Evolutionary conservation across 2,888 invertebrate species (phyloP).

Genomic region (Drosophila koepferae): DNA sequence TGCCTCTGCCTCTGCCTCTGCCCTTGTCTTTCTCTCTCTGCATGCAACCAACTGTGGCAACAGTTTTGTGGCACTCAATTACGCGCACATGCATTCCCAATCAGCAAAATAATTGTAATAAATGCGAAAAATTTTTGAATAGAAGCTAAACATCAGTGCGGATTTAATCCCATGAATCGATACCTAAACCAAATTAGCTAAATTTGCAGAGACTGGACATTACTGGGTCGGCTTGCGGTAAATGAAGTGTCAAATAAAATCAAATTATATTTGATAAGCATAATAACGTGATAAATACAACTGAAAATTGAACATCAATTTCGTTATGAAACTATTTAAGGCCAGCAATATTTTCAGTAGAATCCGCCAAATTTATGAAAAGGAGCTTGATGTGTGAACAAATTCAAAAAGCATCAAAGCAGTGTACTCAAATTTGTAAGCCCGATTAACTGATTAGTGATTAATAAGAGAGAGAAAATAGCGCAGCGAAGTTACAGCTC

Average conservation of each 20-base stretch:
- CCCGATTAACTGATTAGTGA: too few species aligned
- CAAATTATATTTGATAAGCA: background rate
- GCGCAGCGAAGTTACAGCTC: too few species aligned
- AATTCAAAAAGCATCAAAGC: too few species aligned
- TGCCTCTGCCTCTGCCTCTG: background rate
- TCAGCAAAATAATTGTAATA: background rate
- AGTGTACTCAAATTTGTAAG: too few species aligned
- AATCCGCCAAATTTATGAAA: background rate
- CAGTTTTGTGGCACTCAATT: constrained; percentile 15
- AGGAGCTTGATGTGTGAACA: too few species aligned
- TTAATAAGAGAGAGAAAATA: too few species aligned
- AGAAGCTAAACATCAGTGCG: background rate
- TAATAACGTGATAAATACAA: background rate
- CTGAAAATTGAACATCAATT: background rate
- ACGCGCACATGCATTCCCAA: background rate
- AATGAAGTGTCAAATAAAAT: background rate
- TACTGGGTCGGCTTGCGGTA: background rate
- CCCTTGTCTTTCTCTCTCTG: background rate
- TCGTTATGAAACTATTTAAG: background rate
- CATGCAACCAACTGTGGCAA: constrained; percentile 15
- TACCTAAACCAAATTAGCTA: background rate
- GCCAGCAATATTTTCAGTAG: background rate
- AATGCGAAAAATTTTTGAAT: constrained; percentile 2
- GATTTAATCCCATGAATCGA: background rate
- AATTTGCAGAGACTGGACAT: background rate